Percentiles rank a stretch among this genome's conserved stretches.
Evolutionary conservation across 2,797 vertebrate genomes (phyloP).

Genomic region (Notoglanidium macrostoma): DNA sequence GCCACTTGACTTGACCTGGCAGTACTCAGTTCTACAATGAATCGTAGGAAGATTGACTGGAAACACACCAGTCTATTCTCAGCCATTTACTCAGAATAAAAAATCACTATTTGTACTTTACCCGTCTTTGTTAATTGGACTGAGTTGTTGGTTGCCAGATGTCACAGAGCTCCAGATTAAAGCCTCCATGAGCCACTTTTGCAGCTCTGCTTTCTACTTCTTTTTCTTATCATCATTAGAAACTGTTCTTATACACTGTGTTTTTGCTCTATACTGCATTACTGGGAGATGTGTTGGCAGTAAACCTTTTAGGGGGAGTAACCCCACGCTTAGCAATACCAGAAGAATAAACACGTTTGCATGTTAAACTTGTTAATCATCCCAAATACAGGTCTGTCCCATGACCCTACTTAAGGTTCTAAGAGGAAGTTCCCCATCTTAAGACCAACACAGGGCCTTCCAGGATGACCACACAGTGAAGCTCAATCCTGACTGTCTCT

Average conservation of each 20-base stretch:
- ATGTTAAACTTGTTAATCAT: slow-evolving; percentile 3
- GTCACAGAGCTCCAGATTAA: not conserved
- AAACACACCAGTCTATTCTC: not conserved
- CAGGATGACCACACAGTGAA: slow-evolving; percentile 1
- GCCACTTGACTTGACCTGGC: too few relatives aligned
- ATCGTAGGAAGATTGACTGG: not conserved
- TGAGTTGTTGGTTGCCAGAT: not conserved
- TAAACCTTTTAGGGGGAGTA: not conserved
- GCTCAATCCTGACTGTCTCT: not conserved
- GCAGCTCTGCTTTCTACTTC: not conserved
- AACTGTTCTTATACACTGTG: not conserved
- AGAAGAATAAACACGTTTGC: not conserved
- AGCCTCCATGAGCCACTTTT: not conserved
- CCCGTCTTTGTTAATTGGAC: not conserved
- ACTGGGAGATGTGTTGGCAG: not conserved
- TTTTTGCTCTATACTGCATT: not conserved
- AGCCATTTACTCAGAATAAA: not conserved
- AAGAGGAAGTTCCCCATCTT: slow-evolving; percentile 3
- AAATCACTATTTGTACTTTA: not conserved
- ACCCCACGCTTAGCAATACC: not conserved
- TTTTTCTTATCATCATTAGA: not conserved
- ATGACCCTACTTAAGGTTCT: not conserved
- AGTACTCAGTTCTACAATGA: not conserved
- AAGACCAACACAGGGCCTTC: not conserved
- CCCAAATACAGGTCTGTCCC: not conserved